phyloP scores from a whole-genome alignment of 2,113 vertebrate species.

The Chunga burmeisteri region DNA sequence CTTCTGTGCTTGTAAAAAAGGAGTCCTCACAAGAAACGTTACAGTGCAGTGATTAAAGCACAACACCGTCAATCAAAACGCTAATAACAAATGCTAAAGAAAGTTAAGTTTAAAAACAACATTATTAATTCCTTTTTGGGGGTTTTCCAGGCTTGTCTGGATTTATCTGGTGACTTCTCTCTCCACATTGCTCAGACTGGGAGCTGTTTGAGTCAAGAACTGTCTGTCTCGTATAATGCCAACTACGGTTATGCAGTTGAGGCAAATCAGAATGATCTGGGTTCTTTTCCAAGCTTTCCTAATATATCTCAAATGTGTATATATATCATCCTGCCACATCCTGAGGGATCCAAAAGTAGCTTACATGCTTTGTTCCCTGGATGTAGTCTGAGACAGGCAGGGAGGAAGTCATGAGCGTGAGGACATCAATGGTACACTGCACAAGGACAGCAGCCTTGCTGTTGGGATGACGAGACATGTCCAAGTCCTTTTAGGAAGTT shows the following conservation, averaged over 20 bases:
- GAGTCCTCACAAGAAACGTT: neutral
- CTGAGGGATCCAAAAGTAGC: conserved; percentile 22
- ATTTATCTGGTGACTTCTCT: conserved; percentile 19
- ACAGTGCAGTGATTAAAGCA: neutral
- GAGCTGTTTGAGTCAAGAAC: conserved; percentile 2
- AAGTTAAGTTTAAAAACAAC: neutral
- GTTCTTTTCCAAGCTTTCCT: conserved; percentile 33
- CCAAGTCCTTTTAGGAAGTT: neutral
- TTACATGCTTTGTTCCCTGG: neutral
- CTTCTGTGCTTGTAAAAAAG: neutral
- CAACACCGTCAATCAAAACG: neutral
- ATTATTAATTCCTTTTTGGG: neutral
- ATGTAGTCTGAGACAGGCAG: neutral
- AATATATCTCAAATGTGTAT: conserved; percentile 37
- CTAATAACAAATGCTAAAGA: neutral
- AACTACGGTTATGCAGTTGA: neutral
- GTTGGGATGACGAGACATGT: neutral
- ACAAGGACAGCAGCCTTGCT: neutral
- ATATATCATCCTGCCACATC: neutral
- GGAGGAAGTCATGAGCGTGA: neutral
- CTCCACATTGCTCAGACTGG: neutral
- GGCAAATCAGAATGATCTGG: neutral
- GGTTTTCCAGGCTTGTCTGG: neutral
- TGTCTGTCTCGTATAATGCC: neutral
- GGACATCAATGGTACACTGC: neutral